Conservation (phyloP, 1,140 invertebrate species). For the Trichomalopsis sarcophagae region DNA sequence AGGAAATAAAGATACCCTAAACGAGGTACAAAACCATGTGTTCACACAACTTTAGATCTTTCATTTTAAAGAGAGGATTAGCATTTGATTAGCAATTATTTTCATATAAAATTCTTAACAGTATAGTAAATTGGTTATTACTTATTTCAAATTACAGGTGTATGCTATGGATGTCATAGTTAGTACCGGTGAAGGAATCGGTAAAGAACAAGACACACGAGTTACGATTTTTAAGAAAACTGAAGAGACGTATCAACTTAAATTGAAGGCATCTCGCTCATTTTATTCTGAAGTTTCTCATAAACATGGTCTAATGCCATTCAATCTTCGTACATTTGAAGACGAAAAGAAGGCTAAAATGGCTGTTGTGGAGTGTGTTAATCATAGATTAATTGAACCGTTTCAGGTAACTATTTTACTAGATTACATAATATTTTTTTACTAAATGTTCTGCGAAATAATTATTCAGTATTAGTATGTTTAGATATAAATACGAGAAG, state of each 20-base stretch:
- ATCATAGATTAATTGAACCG: conserved; percentile 97
- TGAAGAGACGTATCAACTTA: conserved; percentile 96
- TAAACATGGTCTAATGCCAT: conserved; percentile 96
- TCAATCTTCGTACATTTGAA: conserved; percentile 92
- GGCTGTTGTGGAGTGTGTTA: conserved; percentile 98
- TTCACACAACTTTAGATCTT: too few relatives aligned
- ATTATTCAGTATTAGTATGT: too few relatives aligned
- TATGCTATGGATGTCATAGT: conserved; percentile 99
- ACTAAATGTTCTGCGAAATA: too few relatives aligned
- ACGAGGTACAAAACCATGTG: too few relatives aligned
- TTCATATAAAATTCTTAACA: neutral
- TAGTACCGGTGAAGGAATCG: conserved; percentile 93
- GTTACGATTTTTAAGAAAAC: conserved; percentile 99
- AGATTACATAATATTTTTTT: too few relatives aligned
- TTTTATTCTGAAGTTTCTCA: conserved; percentile 96
- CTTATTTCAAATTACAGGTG: conserved; percentile 75
- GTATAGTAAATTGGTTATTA: neutral
- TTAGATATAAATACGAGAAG: too few relatives aligned
- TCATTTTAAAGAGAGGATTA: too few relatives aligned
- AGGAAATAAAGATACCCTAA: too few relatives aligned
- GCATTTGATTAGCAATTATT: too few relatives aligned
- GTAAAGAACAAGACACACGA: conserved; percentile 93
- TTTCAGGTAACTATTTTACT: conserved; percentile 87
- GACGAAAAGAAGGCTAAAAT: conserved; percentile 98
- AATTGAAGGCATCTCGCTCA: conserved; percentile 96